Evolutionary conservation across 2,113 vertebrate species (phyloP).

Genomic region (Gopherus evgoodei): DNA sequence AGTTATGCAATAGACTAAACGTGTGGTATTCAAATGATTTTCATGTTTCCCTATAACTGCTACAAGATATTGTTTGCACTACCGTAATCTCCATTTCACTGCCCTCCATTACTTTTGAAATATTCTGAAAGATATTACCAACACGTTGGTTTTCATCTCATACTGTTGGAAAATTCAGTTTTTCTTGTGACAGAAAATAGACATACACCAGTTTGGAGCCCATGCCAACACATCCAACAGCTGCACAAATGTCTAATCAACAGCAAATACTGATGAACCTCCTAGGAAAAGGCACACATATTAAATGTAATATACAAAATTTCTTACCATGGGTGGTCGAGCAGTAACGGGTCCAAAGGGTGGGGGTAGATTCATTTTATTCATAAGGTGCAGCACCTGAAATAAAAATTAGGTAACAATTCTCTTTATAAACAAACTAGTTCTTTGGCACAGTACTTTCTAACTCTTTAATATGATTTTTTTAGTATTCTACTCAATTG

Average conservation of each 20-base stretch:
- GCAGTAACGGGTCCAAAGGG: conserved; percentile 93
- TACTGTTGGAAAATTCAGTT: neutral
- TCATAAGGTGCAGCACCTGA: conserved; percentile 99
- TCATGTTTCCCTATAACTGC: neutral
- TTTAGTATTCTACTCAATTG: neutral
- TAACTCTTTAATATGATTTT: neutral
- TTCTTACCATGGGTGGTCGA: conserved; percentile 90
- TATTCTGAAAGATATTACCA: neutral
- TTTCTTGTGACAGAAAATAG: neutral
- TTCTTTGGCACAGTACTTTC: neutral
- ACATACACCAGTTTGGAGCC: neutral
- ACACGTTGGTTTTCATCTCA: neutral
- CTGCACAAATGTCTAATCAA: neutral
- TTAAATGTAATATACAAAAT: neutral
- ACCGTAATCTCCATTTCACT: neutral
- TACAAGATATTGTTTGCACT: neutral
- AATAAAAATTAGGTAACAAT: conserved; percentile 23
- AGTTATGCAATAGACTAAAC: fast-evolving
- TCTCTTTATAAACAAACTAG: neutral
- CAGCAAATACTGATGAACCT: neutral
- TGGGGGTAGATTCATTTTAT: conserved; percentile 98
- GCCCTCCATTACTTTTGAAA: neutral
- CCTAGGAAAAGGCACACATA: neutral
- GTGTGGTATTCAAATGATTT: neutral
- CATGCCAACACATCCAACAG: neutral